These are phyloP conservation scores for Plestiodon gilberti DNA, from an alignment of 2,113 vertebrate species.

Conservation along the genomic window DNA sequence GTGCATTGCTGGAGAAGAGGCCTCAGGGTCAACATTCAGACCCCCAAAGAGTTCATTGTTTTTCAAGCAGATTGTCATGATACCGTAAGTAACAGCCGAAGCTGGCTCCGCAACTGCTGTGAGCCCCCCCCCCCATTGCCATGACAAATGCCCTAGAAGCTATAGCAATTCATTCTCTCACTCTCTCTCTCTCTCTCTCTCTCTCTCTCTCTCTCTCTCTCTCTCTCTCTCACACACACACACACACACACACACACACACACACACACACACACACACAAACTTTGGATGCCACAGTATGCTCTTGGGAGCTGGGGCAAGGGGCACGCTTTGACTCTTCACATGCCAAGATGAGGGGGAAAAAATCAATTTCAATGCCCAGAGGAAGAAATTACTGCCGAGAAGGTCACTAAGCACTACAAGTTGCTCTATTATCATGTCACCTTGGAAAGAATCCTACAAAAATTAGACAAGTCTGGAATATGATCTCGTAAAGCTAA, in stretches of 20 bases:
- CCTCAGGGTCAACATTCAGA: background rate
- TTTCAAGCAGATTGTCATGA: background rate
- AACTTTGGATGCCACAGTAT: background rate
- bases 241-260: no score
- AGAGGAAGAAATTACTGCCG: slow-evolving; percentile 72
- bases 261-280: background rate
- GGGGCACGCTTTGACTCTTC: slow-evolving; percentile 63
- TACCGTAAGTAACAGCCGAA: slow-evolving; percentile 13
- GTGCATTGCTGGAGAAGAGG: background rate
- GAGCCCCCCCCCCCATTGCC: background rate
- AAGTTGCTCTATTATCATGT: slow-evolving; percentile 42
- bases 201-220: no score
- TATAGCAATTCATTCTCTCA: slow-evolving; percentile 3
- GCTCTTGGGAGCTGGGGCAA: slow-evolving; percentile 63
- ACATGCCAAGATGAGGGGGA: slow-evolving; percentile 49
- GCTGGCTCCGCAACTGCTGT: slow-evolving; percentile 6
- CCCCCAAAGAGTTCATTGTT: background rate
- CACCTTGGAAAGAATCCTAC: slow-evolving; percentile 53
- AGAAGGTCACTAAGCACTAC: slow-evolving; percentile 61
- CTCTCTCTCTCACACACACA: no score
- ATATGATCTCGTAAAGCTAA: slow-evolving; percentile 31
- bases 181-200: no score
- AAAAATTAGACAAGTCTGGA: slow-evolving; percentile 48
- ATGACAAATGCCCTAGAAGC: slow-evolving; percentile 21
- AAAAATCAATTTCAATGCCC: slow-evolving; percentile 74